A percentile compares a stretch with the other conserved stretches of the same genome.
Evolutionary conservation across 2,888 invertebrate genomes (phyloP).

Genomic region (Pelosia muscerda): DNA sequence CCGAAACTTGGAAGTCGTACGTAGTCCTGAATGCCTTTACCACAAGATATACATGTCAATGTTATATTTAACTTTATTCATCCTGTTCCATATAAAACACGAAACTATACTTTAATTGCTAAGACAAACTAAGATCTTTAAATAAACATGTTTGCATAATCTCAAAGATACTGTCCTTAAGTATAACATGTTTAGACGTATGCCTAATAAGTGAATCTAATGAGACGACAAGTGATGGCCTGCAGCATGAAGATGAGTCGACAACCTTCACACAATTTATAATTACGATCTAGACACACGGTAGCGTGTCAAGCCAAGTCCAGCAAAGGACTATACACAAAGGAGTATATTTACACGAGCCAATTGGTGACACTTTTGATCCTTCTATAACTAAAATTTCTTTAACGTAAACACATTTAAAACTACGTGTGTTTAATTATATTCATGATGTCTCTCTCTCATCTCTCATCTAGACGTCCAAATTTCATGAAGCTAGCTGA

Average conservation of each 20-base stretch:
- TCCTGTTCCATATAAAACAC: background rate
- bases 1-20: no score
- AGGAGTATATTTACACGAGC: no score
- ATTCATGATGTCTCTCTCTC: no score
- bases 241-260: constrained; percentile 45
- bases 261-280: constrained; percentile 50
- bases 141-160: background rate
- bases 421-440: no score
- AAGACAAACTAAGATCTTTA: background rate
- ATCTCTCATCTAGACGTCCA: no score
- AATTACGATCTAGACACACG: background rate
- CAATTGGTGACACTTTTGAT: no score
- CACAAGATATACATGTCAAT: no score
- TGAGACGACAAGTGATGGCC: constrained; percentile 26
- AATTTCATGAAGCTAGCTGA: no score
- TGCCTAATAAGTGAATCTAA: constrained; percentile 24
- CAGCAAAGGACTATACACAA: no score
- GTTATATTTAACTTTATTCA: background rate
- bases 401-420: no score
- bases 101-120: background rate
- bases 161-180: constrained; percentile 10
- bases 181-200: background rate
- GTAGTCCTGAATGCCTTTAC: no score
- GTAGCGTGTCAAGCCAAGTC: background rate
- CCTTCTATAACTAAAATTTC: no score